A percentile compares a stretch with the other conserved stretches of the same genome.
These are phyloP conservation scores for Pangasius djambal DNA, from an alignment of 2,797 vertebrate genomes.

Conservation along the genomic window DNA sequence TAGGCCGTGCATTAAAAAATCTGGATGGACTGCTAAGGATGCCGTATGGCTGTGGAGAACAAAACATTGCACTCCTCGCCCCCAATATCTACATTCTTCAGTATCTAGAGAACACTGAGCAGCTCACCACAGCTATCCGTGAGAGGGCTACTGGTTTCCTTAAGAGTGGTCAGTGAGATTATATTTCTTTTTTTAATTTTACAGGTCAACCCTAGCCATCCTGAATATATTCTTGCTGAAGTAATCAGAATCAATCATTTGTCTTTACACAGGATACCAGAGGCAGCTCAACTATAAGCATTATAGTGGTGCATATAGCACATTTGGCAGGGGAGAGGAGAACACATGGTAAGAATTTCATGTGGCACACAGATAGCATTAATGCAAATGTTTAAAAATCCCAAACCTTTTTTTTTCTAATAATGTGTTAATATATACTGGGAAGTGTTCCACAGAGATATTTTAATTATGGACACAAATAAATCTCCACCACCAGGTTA, in stretches of 20 bases:
- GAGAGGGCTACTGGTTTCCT: slow-evolving; percentile 70
- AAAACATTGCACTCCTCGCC: slow-evolving; percentile 80
- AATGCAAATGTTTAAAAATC: neutral
- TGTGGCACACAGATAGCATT: neutral
- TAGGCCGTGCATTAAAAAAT: slow-evolving; percentile 78
- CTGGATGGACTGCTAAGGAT: slow-evolving; percentile 75
- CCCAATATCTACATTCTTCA: slow-evolving; percentile 80
- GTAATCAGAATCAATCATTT: neutral
- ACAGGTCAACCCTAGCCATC: too few relatives aligned
- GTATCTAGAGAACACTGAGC: slow-evolving; percentile 77
- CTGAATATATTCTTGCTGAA: neutral
- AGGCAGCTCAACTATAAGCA: slow-evolving; percentile 79
- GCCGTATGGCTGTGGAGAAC: slow-evolving; percentile 83
- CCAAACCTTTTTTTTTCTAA: neutral
- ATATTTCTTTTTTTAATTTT: neutral
- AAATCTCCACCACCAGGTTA: slow-evolving; percentile 70
- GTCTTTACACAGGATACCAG: slow-evolving; percentile 76
- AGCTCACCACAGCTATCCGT: slow-evolving; percentile 69
- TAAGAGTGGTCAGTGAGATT: slow-evolving; percentile 70
- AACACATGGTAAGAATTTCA: slow-evolving; percentile 79
- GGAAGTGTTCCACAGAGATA: too few relatives aligned
- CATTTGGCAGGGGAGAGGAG: slow-evolving; percentile 71
- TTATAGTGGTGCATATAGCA: slow-evolving; percentile 74
- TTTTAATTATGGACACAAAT: neutral
- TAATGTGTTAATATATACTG: too few relatives aligned